Evolutionary conservation across 2,888 invertebrate species (phyloP).

Genomic region (Limnephilus lunatus): DNA sequence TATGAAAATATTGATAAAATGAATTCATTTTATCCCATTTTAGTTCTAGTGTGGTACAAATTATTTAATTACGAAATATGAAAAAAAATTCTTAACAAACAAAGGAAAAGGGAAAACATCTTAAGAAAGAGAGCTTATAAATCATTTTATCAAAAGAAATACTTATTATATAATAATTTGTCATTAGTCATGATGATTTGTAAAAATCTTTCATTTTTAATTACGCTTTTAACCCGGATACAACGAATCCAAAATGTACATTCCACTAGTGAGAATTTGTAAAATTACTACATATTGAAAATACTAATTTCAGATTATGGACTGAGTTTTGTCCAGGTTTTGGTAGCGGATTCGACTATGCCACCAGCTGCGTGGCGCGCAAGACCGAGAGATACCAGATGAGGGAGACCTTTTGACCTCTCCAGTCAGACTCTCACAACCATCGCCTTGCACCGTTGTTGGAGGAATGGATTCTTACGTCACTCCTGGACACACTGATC

Average conservation of each 20-base stretch:
- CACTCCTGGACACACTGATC: no score
- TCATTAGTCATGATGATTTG: background rate
- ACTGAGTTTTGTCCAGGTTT: no score
- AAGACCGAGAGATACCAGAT: no score
- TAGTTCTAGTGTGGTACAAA: background rate
- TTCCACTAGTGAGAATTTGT: background rate
- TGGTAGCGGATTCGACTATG: no score
- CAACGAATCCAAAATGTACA: no score
- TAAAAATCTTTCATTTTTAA: background rate
- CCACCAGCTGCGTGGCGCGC: no score
- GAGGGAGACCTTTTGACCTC: no score
- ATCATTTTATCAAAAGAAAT: background rate
- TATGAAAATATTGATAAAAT: background rate
- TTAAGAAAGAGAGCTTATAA: background rate
- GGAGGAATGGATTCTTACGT: no score
- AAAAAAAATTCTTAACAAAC: background rate
- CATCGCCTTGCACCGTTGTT: no score
- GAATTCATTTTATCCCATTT: background rate
- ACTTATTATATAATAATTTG: background rate
- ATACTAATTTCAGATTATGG: no score
- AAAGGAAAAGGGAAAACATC: background rate
- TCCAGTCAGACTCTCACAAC: no score
- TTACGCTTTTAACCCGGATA: background rate
- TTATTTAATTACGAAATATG: background rate
- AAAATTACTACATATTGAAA: no score